Evolutionary conservation across 2,113 vertebrate genomes (phyloP).

Genomic region (Notarius lentiginosus): DNA sequence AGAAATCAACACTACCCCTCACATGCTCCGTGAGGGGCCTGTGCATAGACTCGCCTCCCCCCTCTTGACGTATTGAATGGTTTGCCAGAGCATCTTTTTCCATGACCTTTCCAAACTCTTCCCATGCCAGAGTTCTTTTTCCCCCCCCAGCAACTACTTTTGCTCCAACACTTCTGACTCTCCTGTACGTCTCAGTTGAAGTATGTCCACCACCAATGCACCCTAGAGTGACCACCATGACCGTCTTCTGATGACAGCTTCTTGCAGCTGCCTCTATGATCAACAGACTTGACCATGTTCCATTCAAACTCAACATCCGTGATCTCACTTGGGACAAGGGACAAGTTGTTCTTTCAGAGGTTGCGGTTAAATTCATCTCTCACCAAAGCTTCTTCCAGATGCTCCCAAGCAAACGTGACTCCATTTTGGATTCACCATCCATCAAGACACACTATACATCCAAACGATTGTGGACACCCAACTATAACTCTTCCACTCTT

Average conservation of each 20-base stretch:
- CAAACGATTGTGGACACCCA: not conserved
- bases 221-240: not conserved
- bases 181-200: not conserved
- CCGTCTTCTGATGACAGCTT: not conserved
- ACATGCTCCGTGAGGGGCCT: not conserved
- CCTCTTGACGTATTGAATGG: not conserved
- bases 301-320: too few species aligned
- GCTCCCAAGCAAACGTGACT: not conserved
- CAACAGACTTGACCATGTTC: not conserved
- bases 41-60: not conserved
- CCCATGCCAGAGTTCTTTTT: not conserved
- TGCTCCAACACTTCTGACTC: not conserved
- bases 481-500: not conserved
- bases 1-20: not conserved
- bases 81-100: slow-evolving; percentile 1
- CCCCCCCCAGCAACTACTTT: not conserved
- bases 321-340: not conserved
- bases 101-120: not conserved
- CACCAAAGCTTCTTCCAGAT: not conserved
- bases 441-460: not conserved
- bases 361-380: not conserved
- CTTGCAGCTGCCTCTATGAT: not conserved
- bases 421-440: not conserved
- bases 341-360: not conserved
- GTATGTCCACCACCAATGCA: not conserved